Conservation (phyloP, 1,140 invertebrate genomes). For the Akabosia matsudoensis region DNA sequence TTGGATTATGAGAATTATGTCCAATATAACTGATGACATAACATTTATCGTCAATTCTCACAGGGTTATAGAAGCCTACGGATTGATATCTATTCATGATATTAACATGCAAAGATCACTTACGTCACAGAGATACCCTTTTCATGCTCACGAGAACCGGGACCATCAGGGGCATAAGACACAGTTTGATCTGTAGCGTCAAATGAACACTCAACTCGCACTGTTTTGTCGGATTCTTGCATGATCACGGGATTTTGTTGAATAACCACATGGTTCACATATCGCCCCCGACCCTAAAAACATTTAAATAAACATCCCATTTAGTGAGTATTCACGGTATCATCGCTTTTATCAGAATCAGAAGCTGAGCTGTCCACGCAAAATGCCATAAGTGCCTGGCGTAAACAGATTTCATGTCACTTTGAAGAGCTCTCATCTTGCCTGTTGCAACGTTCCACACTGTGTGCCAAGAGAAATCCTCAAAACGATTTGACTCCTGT, state of each 20-base stretch:
- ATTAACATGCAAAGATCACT: conserved; percentile 36
- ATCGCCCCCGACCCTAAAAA: conserved; percentile 51
- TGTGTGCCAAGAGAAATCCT: conserved; percentile 55
- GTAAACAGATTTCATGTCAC: too few species aligned
- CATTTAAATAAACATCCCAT: not conserved
- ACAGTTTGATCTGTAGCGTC: conserved; percentile 56
- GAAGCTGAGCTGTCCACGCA: too few species aligned
- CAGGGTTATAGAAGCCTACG: too few species aligned
- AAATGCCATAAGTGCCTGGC: too few species aligned
- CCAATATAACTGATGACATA: too few species aligned
- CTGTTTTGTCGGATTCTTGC: conserved; percentile 57
- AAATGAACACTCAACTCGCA: conserved; percentile 57
- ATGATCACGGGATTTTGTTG: conserved; percentile 58
- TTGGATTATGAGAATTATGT: too few species aligned
- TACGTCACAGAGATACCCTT: conserved; percentile 55
- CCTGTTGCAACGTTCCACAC: conserved; percentile 56
- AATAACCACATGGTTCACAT: conserved; percentile 57
- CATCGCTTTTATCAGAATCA: too few species aligned
- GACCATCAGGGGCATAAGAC: conserved; percentile 51
- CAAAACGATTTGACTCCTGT: conserved; percentile 53
- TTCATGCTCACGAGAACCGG: conserved; percentile 47
- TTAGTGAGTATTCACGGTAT: not conserved
- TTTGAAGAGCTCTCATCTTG: conserved; percentile 43
- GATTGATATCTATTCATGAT: too few species aligned
- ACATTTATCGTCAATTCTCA: too few species aligned